These are phyloP conservation scores for Lophochroa leadbeateri DNA, from an alignment of 2,113 vertebrate species.

Conservation along the genomic window DNA sequence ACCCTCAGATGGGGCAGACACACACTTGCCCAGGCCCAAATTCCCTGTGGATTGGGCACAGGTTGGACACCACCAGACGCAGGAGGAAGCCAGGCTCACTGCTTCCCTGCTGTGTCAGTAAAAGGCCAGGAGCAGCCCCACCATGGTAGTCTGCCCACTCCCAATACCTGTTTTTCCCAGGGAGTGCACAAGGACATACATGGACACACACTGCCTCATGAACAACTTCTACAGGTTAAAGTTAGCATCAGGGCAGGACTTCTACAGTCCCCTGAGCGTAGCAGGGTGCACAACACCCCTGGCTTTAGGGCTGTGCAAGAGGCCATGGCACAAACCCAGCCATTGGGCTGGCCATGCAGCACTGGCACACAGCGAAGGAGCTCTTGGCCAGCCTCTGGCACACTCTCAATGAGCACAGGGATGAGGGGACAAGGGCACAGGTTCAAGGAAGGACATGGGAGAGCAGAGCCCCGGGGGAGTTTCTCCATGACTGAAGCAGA, in stretches of 20 bases:
- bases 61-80: fast-evolving
- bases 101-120: neutral
- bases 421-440: neutral
- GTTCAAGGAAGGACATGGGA: neutral
- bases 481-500: neutral
- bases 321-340: neutral
- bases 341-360: neutral
- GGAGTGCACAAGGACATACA: neutral
- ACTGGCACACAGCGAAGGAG: neutral
- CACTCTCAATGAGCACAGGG: fast-evolving
- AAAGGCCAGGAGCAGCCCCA: neutral
- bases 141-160: neutral
- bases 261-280: fast-evolving
- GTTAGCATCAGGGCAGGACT: neutral
- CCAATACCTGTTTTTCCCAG: neutral
- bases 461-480: neutral
- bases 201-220: fast-evolving
- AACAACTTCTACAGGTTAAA: neutral
- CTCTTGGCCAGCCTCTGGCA: neutral
- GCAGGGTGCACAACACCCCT: neutral
- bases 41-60: neutral
- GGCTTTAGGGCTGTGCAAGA: neutral
- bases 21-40: fast-evolving
- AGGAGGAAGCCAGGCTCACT: neutral
- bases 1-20: neutral